Conservation (phyloP, 2,888 invertebrate species). For the Baronia brevicornis region DNA sequence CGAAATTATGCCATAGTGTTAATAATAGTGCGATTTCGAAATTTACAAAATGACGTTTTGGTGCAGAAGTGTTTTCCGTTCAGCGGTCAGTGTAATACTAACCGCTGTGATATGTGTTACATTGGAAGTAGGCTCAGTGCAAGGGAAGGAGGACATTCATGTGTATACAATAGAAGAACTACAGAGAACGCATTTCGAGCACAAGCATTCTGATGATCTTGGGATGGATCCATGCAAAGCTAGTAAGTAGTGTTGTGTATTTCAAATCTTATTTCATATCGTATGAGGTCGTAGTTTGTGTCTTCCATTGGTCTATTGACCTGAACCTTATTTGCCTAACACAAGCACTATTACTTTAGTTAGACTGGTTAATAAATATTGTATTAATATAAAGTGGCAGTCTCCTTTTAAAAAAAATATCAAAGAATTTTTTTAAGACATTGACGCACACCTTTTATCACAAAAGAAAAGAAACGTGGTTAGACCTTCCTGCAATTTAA, state of each 20-base stretch:
- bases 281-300: no score
- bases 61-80: slow-evolving; percentile 35
- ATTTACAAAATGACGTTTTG: slow-evolving; percentile 40
- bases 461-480: no score
- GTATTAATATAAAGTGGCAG: no score
- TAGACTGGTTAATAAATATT: no score
- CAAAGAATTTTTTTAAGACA: no score
- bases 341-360: not conserved
- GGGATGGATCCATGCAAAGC: slow-evolving; percentile 92
- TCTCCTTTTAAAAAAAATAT: no score
- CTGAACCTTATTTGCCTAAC: no score
- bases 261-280: no score
- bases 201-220: slow-evolving; percentile 82
- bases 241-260: slow-evolving; percentile 73
- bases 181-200: slow-evolving; percentile 77
- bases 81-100: slow-evolving; percentile 41
- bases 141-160: slow-evolving; percentile 51
- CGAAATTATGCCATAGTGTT: slow-evolving; percentile 50
- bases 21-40: slow-evolving; percentile 30
- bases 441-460: no score
- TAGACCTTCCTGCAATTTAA: no score
- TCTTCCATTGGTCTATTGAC: no score
- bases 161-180: slow-evolving; percentile 82
- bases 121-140: slow-evolving; percentile 35
- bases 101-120: slow-evolving; percentile 37